Conservation (phyloP, 2,113 vertebrate genomes). For the Triplophysa tibetana region DNA sequence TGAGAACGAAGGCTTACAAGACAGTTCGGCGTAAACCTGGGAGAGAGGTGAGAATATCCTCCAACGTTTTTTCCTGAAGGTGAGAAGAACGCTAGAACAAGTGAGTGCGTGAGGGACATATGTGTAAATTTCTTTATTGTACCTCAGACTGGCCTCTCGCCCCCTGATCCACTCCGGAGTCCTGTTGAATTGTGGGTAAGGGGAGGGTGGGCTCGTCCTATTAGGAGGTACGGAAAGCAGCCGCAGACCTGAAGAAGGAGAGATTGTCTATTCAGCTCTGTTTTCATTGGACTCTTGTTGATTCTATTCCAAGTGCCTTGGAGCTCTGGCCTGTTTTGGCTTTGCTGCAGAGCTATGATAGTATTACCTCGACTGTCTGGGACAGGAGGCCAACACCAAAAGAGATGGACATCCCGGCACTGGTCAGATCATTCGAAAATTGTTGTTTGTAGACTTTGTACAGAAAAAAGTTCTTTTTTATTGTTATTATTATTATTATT, state of each 20-base stretch:
- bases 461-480: slow-evolving; percentile 88
- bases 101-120: slow-evolving; percentile 19
- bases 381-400: slow-evolving; percentile 66
- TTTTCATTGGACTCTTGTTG: slow-evolving; percentile 67
- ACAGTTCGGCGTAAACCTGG: slow-evolving; percentile 37
- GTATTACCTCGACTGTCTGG: slow-evolving; percentile 83
- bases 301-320: slow-evolving; percentile 94
- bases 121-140: slow-evolving; percentile 34
- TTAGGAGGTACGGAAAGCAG: slow-evolving; percentile 54
- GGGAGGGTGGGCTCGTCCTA: slow-evolving; percentile 39
- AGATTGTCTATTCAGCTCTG: slow-evolving; percentile 55
- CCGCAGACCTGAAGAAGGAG: slow-evolving; percentile 36
- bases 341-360: slow-evolving; percentile 77
- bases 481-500: slow-evolving; percentile 84
- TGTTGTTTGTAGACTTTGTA: slow-evolving; percentile 99
- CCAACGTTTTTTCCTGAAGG: slow-evolving; percentile 28
- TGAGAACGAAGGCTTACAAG: slow-evolving; percentile 55
- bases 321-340: slow-evolving; percentile 69
- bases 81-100: slow-evolving; percentile 7
- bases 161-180: slow-evolving; percentile 39
- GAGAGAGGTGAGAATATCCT: slow-evolving; percentile 37
- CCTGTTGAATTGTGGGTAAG: slow-evolving; percentile 27
- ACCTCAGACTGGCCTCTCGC: slow-evolving; percentile 14
- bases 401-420: slow-evolving; percentile 72
- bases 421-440: slow-evolving; percentile 80